Evolutionary conservation across 1,140 invertebrate species (phyloP).

Genomic region (Ceratosolen solmsi): DNA sequence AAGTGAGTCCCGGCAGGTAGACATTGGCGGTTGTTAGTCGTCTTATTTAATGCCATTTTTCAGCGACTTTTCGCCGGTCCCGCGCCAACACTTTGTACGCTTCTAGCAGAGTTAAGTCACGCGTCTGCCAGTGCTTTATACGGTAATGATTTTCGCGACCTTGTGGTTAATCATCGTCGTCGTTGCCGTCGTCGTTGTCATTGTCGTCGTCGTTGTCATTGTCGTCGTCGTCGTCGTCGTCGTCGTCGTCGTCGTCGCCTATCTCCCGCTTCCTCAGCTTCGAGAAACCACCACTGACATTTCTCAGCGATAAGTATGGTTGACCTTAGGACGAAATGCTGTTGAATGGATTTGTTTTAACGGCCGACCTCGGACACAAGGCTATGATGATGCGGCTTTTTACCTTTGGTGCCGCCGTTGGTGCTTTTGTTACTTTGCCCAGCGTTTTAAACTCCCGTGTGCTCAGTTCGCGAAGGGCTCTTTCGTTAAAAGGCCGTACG

Average conservation of each 20-base stretch:
- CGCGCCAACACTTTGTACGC: not conserved
- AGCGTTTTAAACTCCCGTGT: not conserved
- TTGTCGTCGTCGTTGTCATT: not conserved
- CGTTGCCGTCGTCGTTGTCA: not conserved
- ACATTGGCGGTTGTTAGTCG: not conserved
- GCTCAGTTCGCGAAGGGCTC: too few relatives aligned
- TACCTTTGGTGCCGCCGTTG: not conserved
- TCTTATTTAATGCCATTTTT: not conserved
- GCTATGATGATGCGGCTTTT: not conserved
- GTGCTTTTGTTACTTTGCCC: not conserved
- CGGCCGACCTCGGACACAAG: conserved; percentile 34
- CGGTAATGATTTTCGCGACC: conserved; percentile 49
- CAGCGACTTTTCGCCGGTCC: not conserved
- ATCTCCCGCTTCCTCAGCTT: too few relatives aligned
- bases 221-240: not conserved
- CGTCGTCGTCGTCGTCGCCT: too few relatives aligned
- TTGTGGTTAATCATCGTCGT: conserved; percentile 16
- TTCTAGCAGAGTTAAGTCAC: not conserved
- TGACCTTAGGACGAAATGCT: too few relatives aligned
- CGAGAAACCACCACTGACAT: too few relatives aligned
- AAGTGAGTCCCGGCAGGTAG: conserved; percentile 6
- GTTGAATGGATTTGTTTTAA: conserved; percentile 43
- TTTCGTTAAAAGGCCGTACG: not conserved
- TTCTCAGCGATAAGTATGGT: too few relatives aligned
- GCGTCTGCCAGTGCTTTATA: conserved; percentile 37